A percentile compares a stretch with the other conserved stretches of the same genome.
phyloP scores from a whole-genome alignment of 1,140 invertebrate species.

The Zaprionus capensis region DNA sequence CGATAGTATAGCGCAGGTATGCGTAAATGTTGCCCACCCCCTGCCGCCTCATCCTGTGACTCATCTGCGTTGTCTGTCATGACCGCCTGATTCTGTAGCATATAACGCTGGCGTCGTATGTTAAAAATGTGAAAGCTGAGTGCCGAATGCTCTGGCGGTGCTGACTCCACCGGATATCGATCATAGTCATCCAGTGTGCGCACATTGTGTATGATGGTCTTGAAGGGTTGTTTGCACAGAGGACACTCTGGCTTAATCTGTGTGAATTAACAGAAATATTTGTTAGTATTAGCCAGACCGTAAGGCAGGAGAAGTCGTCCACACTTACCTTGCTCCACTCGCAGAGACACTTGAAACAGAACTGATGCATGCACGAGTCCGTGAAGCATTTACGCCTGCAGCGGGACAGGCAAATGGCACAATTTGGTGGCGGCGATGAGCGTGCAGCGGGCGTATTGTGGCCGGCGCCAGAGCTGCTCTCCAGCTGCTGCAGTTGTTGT shows the following conservation, averaged over 20 bases:
- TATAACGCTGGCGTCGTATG: conserved; percentile 47
- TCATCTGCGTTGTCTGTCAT: conserved; percentile 63
- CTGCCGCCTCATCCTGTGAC: conserved; percentile 27
- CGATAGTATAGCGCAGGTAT: conserved; percentile 53
- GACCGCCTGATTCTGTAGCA: conserved; percentile 56
- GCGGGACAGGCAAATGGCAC: conserved; percentile 95
- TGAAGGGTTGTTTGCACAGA: conserved; percentile 95
- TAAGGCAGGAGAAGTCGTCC: neutral
- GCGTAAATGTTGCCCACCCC: neutral
- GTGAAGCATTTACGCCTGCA: conserved; percentile 95
- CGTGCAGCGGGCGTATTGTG: conserved; percentile 37
- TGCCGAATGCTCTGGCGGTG: conserved; percentile 48
- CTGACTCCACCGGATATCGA: conserved; percentile 89
- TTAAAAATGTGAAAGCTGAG: conserved; percentile 68
- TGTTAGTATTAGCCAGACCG: neutral
- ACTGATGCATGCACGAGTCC: conserved; percentile 95
- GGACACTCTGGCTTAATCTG: conserved; percentile 96
- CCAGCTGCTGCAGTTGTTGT: conserved; percentile 22
- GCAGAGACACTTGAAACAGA: conserved; percentile 96
- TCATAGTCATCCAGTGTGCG: conserved; percentile 94
- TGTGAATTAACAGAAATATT: too few species aligned
- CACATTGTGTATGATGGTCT: conserved; percentile 96
- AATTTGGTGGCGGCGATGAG: conserved; percentile 90
- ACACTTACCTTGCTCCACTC: conserved; percentile 94
- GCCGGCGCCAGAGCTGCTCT: conserved; percentile 1